A percentile compares a stretch with the other conserved stretches of the same genome.
These are phyloP conservation scores for Xenopus petersii DNA, from an alignment of 2,797 vertebrate species.

Conservation along the genomic window DNA sequence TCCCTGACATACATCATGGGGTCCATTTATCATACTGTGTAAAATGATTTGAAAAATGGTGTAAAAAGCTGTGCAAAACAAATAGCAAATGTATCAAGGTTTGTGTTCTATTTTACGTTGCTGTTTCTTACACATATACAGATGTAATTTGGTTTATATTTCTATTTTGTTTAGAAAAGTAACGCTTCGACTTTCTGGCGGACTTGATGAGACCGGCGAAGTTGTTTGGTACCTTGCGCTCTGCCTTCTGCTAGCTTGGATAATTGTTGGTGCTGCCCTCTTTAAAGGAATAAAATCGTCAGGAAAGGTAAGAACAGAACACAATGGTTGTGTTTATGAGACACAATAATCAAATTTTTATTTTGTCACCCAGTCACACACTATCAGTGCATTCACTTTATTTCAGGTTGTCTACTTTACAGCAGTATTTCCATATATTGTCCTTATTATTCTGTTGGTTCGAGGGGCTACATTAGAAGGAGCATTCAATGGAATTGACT, in stretches of 20 bases:
- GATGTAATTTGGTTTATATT: background rate
- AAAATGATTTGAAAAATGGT: too few species aligned
- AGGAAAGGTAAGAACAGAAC: constrained; percentile 77
- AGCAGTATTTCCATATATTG: constrained; percentile 81
- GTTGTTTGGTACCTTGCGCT: constrained; percentile 93
- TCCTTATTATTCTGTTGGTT: constrained; percentile 82
- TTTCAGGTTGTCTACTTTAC: constrained; percentile 90
- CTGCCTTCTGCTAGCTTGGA: constrained; percentile 84
- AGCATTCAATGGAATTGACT: constrained; percentile 80
- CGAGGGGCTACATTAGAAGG: constrained; percentile 85
- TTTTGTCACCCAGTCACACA: too few species aligned
- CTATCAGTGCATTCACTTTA: constrained; percentile 3
- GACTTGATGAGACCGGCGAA: constrained; percentile 79
- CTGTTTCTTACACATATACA: too few species aligned
- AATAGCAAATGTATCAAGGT: too few species aligned
- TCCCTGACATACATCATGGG: too few species aligned
- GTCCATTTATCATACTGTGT: too few species aligned
- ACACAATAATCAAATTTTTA: too few species aligned
- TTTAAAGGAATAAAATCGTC: constrained; percentile 95
- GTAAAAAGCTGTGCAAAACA: too few species aligned
- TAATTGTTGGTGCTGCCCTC: constrained; percentile 74
- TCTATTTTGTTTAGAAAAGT: constrained; percentile 65
- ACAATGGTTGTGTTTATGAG: too few species aligned
- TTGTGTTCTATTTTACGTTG: too few species aligned
- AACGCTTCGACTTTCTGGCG: constrained; percentile 75